Percentiles rank a stretch among this genome's conserved stretches.
Evolutionary conservation across 2,797 vertebrate genomes (phyloP).

Genomic region (Neopelma chrysocephalum): DNA sequence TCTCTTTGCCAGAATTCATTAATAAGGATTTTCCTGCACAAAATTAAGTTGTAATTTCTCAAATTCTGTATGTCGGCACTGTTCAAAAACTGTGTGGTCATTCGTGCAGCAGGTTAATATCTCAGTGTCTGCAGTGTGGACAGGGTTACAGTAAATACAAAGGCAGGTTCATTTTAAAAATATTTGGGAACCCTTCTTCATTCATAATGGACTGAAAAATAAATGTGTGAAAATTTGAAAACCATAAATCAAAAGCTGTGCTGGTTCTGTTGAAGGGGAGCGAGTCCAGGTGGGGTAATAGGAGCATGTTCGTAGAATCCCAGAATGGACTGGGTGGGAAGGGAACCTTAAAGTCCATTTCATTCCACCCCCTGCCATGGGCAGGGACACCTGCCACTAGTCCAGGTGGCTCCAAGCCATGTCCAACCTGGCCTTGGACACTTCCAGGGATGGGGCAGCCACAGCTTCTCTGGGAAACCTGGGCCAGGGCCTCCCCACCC

Average conservation of each 20-base stretch:
- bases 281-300: neutral
- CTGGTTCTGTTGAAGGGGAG: neutral
- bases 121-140: neutral
- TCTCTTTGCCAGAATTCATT: neutral
- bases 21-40: neutral
- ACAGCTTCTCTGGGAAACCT: neutral
- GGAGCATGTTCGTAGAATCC: neutral
- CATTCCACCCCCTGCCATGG: rapidly evolving
- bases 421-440: neutral
- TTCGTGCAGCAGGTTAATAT: neutral
- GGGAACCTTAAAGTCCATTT: rapidly evolving
- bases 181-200: neutral
- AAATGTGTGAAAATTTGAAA: neutral
- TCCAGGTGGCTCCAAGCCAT: neutral
- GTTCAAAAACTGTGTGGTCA: neutral
- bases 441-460: neutral
- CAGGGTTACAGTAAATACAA: neutral
- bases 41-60: neutral
- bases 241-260: neutral
- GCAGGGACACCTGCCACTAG: neutral
- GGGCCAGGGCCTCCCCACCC: neutral
- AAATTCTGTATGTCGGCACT: neutral
- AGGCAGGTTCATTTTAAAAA: neutral
- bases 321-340: neutral
- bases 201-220: neutral